Conservation (phyloP, 1,140 invertebrate genomes). For the Nylanderia fulva region DNA sequence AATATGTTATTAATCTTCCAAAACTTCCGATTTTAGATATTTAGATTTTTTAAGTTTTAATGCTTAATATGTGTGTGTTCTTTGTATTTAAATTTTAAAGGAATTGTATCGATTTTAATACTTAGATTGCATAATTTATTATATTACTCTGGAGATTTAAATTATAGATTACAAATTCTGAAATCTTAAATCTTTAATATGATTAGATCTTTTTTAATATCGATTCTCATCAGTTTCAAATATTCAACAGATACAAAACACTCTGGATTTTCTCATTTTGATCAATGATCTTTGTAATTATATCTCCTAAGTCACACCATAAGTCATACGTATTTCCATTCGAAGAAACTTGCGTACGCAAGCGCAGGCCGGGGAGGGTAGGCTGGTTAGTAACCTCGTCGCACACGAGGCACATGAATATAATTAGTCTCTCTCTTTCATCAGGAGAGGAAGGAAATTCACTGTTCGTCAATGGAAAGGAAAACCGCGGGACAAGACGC, state of each 20-base stretch:
- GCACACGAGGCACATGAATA: constrained; percentile 61
- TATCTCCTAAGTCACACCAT: neutral
- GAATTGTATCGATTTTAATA: neutral
- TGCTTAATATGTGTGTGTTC: too few relatives aligned
- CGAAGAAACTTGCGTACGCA: constrained; percentile 11
- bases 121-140: neutral
- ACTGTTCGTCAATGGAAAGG: constrained; percentile 7
- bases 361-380: constrained; percentile 43
- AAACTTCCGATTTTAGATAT: neutral
- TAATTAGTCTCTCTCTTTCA: constrained; percentile 67
- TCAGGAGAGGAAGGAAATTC: constrained; percentile 1
- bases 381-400: constrained; percentile 67
- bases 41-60: neutral
- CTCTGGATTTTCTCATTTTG: neutral
- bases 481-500: neutral
- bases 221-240: neutral
- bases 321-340: constrained; percentile 13
- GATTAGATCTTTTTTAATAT: neutral
- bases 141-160: neutral
- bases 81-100: neutral
- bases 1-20: neutral
- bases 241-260: neutral
- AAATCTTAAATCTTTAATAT: neutral
- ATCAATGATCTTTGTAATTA: neutral
- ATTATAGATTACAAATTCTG: neutral